These are phyloP conservation scores for Aurelia coerulea DNA, from an alignment of 30 jellyfish, hydroid and myxozoan genomes.

Conservation along the genomic window DNA sequence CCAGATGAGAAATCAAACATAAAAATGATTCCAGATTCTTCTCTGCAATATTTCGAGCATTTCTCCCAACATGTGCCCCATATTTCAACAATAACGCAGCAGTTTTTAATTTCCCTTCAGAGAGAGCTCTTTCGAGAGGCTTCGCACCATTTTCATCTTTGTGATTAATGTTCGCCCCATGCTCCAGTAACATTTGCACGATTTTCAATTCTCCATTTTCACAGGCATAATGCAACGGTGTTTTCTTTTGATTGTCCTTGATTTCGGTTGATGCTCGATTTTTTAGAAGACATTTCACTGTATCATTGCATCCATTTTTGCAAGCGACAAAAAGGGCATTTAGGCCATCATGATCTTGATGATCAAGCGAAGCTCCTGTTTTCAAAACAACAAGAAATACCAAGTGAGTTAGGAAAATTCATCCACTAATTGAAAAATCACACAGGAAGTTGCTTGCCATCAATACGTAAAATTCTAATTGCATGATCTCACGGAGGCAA, in stretches of 20 bases:
- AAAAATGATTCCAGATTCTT: conserved; percentile 25
- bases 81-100: conserved; percentile 41
- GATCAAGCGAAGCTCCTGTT: conserved; percentile 35
- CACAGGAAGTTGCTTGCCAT: no score
- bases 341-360: conserved; percentile 54
- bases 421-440: no score
- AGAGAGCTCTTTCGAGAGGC: conserved; percentile 53
- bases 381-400: background rate
- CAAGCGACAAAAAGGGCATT: conserved; percentile 52
- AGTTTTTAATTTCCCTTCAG: conserved; percentile 16
- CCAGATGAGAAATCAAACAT: conserved; percentile 47
- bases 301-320: conserved; percentile 32
- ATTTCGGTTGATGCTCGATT: conserved; percentile 48
- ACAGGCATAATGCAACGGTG: conserved; percentile 66
- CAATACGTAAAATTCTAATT: no score
- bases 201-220: conserved; percentile 13
- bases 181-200: conserved; percentile 42
- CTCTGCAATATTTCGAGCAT: conserved; percentile 35
- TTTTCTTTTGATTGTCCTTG: conserved; percentile 24
- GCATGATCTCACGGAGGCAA: no score
- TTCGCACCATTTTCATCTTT: conserved; percentile 20
- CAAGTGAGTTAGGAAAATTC: background rate
- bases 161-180: conserved; percentile 51
- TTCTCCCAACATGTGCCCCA: conserved; percentile 60
- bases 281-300: conserved; percentile 42